phyloP scores from a whole-genome alignment of 2,888 invertebrate genomes.

The Ceraclea dissimilis region DNA sequence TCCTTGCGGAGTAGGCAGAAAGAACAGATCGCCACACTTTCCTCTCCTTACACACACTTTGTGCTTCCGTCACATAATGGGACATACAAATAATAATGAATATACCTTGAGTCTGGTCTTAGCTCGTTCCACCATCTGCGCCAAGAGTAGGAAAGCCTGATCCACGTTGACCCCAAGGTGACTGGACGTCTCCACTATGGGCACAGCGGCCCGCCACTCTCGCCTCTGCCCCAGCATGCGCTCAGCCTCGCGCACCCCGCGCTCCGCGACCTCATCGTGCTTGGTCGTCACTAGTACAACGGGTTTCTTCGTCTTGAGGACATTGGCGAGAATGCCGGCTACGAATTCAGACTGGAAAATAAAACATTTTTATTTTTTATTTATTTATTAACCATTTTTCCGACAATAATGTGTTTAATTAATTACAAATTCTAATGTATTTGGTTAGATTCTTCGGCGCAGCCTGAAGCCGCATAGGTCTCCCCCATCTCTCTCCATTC shows the following conservation, averaged over 20 bases:
- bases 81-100: too few species aligned
- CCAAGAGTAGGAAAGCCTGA: slow-evolving; percentile 79
- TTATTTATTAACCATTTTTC: too few species aligned
- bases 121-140: slow-evolving; percentile 87
- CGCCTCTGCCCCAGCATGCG: slow-evolving; percentile 74
- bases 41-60: too few species aligned
- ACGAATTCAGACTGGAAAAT: slow-evolving; percentile 59
- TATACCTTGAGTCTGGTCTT: slow-evolving; percentile 62
- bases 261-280: slow-evolving; percentile 86
- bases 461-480: too few species aligned
- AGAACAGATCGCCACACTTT: too few species aligned
- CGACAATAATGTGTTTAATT: too few species aligned
- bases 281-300: slow-evolving; percentile 92
- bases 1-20: too few species aligned
- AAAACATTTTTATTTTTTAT: not conserved
- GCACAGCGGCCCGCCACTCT: slow-evolving; percentile 84
- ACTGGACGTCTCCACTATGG: slow-evolving; percentile 89
- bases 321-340: slow-evolving; percentile 74
- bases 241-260: slow-evolving; percentile 83
- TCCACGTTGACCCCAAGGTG: slow-evolving; percentile 96
- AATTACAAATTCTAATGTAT: too few species aligned
- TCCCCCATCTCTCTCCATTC: too few species aligned
- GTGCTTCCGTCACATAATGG: too few species aligned
- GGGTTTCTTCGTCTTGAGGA: slow-evolving; percentile 91
- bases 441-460: too few species aligned